Evolutionary conservation across 2,888 invertebrate species (phyloP).

Genomic region (Drosophila birchii): DNA sequence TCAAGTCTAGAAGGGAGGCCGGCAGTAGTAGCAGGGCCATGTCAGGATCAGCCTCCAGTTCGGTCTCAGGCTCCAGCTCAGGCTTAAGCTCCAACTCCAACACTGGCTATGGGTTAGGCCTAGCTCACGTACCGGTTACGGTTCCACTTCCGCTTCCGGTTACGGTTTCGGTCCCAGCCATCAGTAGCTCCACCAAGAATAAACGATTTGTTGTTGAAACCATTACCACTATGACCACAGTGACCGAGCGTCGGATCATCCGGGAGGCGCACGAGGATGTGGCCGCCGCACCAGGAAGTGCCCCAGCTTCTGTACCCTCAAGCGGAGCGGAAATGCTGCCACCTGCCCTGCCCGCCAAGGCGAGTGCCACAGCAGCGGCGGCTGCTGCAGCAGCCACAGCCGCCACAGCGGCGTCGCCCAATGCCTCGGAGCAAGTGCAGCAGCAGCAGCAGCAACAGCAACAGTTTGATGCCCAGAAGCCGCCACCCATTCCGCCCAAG

Average conservation of each 20-base stretch:
- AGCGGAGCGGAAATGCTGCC: slow-evolving; percentile 51
- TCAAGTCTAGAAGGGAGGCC: slow-evolving; percentile 69
- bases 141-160: slow-evolving; percentile 16
- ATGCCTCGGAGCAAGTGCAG: not conserved
- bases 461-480: slow-evolving; percentile 61
- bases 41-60: slow-evolving; percentile 26
- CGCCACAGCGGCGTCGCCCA: slow-evolving; percentile 13
- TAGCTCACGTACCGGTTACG: slow-evolving; percentile 13
- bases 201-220: slow-evolving; percentile 87
- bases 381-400: slow-evolving; percentile 50
- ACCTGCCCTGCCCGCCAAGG: slow-evolving; percentile 66
- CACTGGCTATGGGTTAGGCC: slow-evolving; percentile 20
- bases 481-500: slow-evolving; percentile 82
- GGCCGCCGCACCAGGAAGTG: slow-evolving; percentile 24
- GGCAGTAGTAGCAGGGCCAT: slow-evolving; percentile 50
- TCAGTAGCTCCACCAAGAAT: slow-evolving; percentile 80
- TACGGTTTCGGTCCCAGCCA: slow-evolving; percentile 36
- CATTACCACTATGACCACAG: slow-evolving; percentile 88
- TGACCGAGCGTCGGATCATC: slow-evolving; percentile 88
- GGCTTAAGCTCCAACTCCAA: slow-evolving; percentile 28
- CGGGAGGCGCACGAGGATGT: slow-evolving; percentile 83
- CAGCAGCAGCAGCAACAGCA: slow-evolving; percentile 15
- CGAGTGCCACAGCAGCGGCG: slow-evolving; percentile 55
- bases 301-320: not conserved
- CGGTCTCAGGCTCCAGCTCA: slow-evolving; percentile 4